A percentile compares a stretch with the other conserved stretches of the same genome.
phyloP scores from a whole-genome alignment of 2,888 invertebrate genomes.

The Actias luna region DNA sequence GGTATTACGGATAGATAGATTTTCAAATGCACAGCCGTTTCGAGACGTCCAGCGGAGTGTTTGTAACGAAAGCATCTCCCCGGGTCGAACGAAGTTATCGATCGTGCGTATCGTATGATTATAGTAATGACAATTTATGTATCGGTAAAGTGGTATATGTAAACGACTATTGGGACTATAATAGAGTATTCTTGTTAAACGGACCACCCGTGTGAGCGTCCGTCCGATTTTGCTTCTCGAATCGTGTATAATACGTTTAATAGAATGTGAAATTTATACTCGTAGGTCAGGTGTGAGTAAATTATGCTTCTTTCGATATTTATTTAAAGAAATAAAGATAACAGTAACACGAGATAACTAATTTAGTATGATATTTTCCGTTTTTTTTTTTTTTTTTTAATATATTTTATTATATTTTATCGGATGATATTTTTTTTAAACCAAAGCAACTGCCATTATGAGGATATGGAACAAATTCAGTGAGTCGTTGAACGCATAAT shows the following conservation, averaged over 20 bases:
- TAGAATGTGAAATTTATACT: slow-evolving; percentile 6
- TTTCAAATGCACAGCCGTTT: slow-evolving; percentile 44
- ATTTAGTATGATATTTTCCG: neutral
- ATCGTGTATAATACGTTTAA: neutral
- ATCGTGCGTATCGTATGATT: slow-evolving; percentile 70
- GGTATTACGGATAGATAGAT: slow-evolving; percentile 43
- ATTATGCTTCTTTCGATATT: neutral
- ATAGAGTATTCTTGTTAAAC: slow-evolving; percentile 52
- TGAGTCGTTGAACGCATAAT: slow-evolving; percentile 1
- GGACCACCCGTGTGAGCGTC: slow-evolving; percentile 66
- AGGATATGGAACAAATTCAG: neutral
- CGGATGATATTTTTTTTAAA: too few relatives aligned
- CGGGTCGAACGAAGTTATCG: slow-evolving; percentile 52
- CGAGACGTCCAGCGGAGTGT: slow-evolving; percentile 58
- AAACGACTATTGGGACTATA: slow-evolving; percentile 57
- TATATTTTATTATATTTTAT: neutral
- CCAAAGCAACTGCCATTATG: neutral
- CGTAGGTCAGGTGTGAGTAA: slow-evolving; percentile 7
- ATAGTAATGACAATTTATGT: slow-evolving; percentile 78
- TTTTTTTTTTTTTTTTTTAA: neutral
- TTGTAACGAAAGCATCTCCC: slow-evolving; percentile 54
- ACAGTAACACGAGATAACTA: neutral
- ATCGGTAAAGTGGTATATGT: slow-evolving; percentile 66
- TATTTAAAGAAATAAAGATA: slow-evolving; percentile 1
- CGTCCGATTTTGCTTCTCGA: slow-evolving; percentile 11